Evolutionary conservation across 2,888 invertebrate species (phyloP).

Genomic region (Thumatha senex): DNA sequence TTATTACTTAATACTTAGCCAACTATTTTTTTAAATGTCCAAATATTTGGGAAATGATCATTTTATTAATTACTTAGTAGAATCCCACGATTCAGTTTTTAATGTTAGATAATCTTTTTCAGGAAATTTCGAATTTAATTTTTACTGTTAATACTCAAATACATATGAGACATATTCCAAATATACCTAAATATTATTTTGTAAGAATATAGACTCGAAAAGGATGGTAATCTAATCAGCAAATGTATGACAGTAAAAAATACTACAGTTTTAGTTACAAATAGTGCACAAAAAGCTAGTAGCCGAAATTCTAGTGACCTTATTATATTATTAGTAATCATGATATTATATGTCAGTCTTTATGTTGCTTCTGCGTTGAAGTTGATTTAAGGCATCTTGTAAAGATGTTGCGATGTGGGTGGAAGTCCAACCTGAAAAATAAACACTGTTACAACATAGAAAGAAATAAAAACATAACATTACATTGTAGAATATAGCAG

Average conservation of each 20-base stretch:
- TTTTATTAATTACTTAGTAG: too few species aligned
- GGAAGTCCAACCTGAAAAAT: slow-evolving; percentile 55
- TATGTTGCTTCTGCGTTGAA: slow-evolving; percentile 34
- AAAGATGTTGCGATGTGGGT: slow-evolving; percentile 68
- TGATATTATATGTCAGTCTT: slow-evolving; percentile 12
- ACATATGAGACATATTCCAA: too few species aligned
- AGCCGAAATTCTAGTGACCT: slow-evolving; percentile 2
- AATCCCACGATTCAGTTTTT: too few species aligned
- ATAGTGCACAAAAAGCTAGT: background rate
- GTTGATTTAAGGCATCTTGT: slow-evolving; percentile 68
- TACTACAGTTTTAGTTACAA: background rate
- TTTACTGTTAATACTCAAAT: too few species aligned
- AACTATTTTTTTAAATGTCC: too few species aligned
- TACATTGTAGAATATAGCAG: too few species aligned
- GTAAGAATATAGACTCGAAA: background rate
- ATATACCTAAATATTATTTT: background rate
- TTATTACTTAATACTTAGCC: too few species aligned
- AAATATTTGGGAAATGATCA: too few species aligned
- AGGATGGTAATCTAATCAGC: background rate
- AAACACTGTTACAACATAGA: background rate
- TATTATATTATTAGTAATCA: background rate
- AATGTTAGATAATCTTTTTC: too few species aligned
- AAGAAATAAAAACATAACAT: too few species aligned
- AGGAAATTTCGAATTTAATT: too few species aligned
- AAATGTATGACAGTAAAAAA: background rate